A percentile compares a stretch with the other conserved stretches of the same genome.
Conservation (phyloP, 2,888 invertebrate genomes). For the Pharmacophagus antenor region DNA sequence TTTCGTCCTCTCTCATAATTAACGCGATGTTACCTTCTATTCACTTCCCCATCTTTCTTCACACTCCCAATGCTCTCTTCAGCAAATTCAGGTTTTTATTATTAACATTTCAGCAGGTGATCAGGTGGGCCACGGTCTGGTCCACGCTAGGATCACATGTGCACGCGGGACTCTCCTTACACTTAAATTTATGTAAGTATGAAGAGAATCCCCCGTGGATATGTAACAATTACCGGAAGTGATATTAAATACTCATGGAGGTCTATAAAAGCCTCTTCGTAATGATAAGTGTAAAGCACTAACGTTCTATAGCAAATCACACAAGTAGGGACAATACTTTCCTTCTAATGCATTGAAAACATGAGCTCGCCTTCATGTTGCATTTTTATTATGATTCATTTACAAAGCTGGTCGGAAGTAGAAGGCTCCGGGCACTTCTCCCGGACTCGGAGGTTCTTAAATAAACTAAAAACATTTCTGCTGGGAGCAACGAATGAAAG, state of each 20-base stretch:
- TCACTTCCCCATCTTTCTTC: no score
- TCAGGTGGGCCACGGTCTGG: no score
- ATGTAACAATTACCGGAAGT: no score
- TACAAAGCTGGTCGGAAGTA: slow-evolving; percentile 23
- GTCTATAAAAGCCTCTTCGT: neutral
- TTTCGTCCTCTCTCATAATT: no score
- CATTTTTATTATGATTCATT: slow-evolving; percentile 28
- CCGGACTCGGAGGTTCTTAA: slow-evolving; percentile 21
- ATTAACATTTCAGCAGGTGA: no score
- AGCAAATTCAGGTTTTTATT: no score
- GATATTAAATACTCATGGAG: neutral
- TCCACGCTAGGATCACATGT: no score
- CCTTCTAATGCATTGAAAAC: slow-evolving; percentile 20
- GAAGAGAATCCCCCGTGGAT: no score
- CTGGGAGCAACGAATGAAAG: slow-evolving; percentile 10
- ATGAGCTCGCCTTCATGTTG: slow-evolving; percentile 14
- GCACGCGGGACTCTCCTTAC: no score
- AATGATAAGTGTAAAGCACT: neutral
- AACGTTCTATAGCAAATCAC: neutral
- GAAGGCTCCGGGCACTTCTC: slow-evolving; percentile 24
- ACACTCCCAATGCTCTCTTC: no score
- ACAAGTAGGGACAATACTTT: neutral
- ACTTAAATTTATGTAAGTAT: no score
- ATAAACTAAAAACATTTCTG: slow-evolving; percentile 27
- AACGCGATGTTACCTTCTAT: no score